These are phyloP conservation scores for Acleris sparsana DNA, from an alignment of 2,888 invertebrate species.

Conservation along the genomic window DNA sequence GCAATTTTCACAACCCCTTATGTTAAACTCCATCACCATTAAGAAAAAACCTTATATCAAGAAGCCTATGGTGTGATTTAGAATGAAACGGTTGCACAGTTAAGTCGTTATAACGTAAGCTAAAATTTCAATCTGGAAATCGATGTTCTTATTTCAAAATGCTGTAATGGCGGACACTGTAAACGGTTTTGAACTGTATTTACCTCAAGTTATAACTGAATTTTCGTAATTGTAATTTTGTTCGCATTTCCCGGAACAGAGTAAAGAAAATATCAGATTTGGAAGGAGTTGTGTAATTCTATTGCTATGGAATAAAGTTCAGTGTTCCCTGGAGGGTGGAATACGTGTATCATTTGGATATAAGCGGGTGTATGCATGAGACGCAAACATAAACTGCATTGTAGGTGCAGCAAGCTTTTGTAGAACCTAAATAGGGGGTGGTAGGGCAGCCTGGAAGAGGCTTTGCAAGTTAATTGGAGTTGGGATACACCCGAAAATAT, in stretches of 20 bases:
- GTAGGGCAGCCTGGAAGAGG: slow-evolving; percentile 50
- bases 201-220: slow-evolving; percentile 40
- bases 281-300: slow-evolving; percentile 53
- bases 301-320: slow-evolving; percentile 51
- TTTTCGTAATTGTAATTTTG: slow-evolving; percentile 40
- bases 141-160: slow-evolving; percentile 51
- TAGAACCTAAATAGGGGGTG: slow-evolving; percentile 64
- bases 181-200: slow-evolving; percentile 46
- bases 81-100: not conserved
- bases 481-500: not conserved
- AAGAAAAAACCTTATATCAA: slow-evolving; percentile 43
- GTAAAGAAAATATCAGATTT: slow-evolving; percentile 51
- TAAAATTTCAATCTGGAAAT: slow-evolving; percentile 67
- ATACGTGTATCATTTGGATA: slow-evolving; percentile 58
- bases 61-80: slow-evolving; percentile 6
- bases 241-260: slow-evolving; percentile 47
- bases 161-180: slow-evolving; percentile 41
- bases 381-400: slow-evolving; percentile 71
- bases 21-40: slow-evolving; percentile 27
- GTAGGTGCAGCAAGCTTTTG: slow-evolving; percentile 77
- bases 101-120: slow-evolving; percentile 47
- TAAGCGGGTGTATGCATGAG: slow-evolving; percentile 70
- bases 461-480: slow-evolving; percentile 42
- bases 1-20: slow-evolving; percentile 46
- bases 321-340: slow-evolving; percentile 50